phyloP scores from a whole-genome alignment of 2,888 invertebrate genomes.

The Busseola fusca region DNA sequence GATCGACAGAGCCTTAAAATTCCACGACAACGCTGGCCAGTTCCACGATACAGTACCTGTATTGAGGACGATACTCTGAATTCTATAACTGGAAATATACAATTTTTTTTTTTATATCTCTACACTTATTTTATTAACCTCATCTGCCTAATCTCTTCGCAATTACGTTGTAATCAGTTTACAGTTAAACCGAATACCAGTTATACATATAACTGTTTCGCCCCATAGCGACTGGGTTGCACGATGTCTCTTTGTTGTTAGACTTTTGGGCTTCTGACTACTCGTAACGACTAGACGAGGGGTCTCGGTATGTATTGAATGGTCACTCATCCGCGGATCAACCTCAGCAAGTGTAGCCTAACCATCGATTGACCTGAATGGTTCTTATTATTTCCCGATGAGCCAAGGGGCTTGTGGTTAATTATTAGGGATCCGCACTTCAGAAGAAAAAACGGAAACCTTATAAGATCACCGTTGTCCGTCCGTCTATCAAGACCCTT shows the following conservation, averaged over 20 bases:
- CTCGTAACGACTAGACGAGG: background rate
- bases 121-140: slow-evolving; percentile 2
- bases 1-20: slow-evolving; percentile 73
- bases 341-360: background rate
- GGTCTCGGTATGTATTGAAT: background rate
- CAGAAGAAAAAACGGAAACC: too few relatives aligned
- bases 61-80: slow-evolving; percentile 68
- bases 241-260: background rate
- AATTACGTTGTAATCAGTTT: too few relatives aligned
- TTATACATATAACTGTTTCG: background rate
- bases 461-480: too few relatives aligned
- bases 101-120: background rate
- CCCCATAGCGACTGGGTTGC: too few relatives aligned
- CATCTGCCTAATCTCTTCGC: too few relatives aligned
- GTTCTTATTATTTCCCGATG: background rate
- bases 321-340: background rate
- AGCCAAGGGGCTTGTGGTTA: too few relatives aligned
- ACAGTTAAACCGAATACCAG: background rate
- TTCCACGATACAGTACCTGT: slow-evolving; percentile 67
- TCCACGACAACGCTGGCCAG: slow-evolving; percentile 54
- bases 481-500: too few relatives aligned
- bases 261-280: background rate
- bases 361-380: background rate
- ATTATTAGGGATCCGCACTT: too few relatives aligned
- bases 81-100: background rate